Percentiles rank a stretch among this genome's conserved stretches.
These are phyloP conservation scores for Abscondita cerata DNA, from an alignment of 2,888 invertebrate genomes.

Conservation along the genomic window DNA sequence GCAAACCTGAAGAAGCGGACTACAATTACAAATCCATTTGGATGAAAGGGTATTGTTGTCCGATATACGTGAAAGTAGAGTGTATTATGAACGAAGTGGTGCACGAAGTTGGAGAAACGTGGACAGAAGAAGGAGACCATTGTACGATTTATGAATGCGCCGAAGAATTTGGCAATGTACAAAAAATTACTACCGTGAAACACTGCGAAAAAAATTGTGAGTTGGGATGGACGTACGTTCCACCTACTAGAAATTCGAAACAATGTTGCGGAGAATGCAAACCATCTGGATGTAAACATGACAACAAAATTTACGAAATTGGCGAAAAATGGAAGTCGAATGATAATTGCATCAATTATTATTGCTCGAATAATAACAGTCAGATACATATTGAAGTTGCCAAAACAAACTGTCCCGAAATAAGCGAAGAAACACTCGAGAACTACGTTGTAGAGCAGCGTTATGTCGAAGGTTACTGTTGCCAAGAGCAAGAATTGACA, in stretches of 20 bases:
- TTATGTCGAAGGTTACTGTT: conserved; percentile 63
- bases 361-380: conserved; percentile 63
- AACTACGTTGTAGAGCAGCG: conserved; percentile 63
- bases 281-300: conserved; percentile 64
- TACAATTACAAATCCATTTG: conserved; percentile 66
- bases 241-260: conserved; percentile 52
- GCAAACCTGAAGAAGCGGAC: conserved; percentile 56
- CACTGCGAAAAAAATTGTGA: conserved; percentile 62
- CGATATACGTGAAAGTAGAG: conserved; percentile 63
- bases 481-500: conserved; percentile 61
- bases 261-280: conserved; percentile 72
- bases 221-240: conserved; percentile 65
- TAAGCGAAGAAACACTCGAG: conserved; percentile 55
- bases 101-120: conserved; percentile 64
- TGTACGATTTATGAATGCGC: conserved; percentile 66
- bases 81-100: conserved; percentile 61
- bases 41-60: conserved; percentile 70
- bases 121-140: conserved; percentile 62
- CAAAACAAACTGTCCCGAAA: conserved; percentile 62
- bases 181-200: conserved; percentile 62
- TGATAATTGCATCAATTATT: conserved; percentile 69
- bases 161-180: conserved; percentile 60
- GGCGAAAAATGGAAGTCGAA: conserved; percentile 67
- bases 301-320: conserved; percentile 59
- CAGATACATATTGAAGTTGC: conserved; percentile 61